A percentile compares a stretch with the other conserved stretches of the same genome.
Conservation (phyloP, 2,888 invertebrate species). For the Chymomyza fuscimana region DNA sequence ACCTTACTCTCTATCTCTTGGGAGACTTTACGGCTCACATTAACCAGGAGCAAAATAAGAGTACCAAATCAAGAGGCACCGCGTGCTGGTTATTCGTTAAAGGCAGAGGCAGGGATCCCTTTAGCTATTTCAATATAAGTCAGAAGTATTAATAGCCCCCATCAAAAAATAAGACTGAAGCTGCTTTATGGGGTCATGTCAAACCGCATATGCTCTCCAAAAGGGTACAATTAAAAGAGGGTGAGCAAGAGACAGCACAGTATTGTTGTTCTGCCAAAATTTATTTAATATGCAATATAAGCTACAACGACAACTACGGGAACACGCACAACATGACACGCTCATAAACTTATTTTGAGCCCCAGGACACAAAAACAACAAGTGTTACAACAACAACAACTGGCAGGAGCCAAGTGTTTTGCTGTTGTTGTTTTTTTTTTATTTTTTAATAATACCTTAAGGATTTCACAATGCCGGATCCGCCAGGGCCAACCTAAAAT, state of each 20-base stretch:
- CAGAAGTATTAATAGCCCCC: too few species aligned
- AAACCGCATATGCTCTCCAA: neutral
- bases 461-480: constrained; percentile 40
- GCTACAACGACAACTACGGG: constrained; percentile 40
- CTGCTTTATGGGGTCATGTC: neutral
- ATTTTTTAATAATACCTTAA: constrained; percentile 69
- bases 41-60: too few species aligned
- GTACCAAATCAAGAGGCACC: too few species aligned
- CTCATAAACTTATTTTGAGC: constrained; percentile 65
- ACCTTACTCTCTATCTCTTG: too few species aligned
- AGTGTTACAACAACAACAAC: constrained; percentile 32
- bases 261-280: constrained; percentile 53
- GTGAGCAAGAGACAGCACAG: neutral
- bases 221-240: neutral
- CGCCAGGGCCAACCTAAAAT: constrained; percentile 28
- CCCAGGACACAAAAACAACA: constrained; percentile 14
- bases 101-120: too few species aligned
- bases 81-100: too few species aligned
- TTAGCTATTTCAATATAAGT: too few species aligned
- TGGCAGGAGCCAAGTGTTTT: constrained; percentile 34
- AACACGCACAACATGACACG: constrained; percentile 51
- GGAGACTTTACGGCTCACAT: too few species aligned
- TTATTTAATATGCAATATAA: constrained; percentile 73
- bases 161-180: too few species aligned
- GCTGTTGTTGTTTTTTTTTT: neutral